A percentile compares a stretch with the other conserved stretches of the same genome.
Evolutionary conservation across 2,888 invertebrate genomes (phyloP).

Genomic region (Cataglyphis altisquamis): DNA sequence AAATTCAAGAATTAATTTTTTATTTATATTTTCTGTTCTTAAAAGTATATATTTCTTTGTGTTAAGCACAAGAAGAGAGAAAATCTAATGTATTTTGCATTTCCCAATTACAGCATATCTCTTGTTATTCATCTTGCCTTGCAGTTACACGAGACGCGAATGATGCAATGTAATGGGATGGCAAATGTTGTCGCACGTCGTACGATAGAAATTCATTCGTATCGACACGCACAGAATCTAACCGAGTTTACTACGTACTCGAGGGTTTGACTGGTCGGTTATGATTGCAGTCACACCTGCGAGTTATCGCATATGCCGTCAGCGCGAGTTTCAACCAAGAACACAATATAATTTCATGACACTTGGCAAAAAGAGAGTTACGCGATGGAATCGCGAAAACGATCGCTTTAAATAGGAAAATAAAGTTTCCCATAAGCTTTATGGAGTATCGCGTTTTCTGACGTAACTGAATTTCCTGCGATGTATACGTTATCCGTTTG

Average conservation of each 20-base stretch:
- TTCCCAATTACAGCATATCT: constrained; percentile 14
- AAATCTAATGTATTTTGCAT: neutral
- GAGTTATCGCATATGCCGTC: constrained; percentile 30
- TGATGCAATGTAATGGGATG: neutral
- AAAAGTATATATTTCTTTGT: neutral
- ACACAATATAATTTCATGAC: constrained; percentile 29
- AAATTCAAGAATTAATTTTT: neutral
- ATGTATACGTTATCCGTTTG: constrained; percentile 15
- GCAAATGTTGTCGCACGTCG: constrained; percentile 9
- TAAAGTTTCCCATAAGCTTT: neutral
- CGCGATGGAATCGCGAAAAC: constrained; percentile 22
- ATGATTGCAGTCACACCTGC: constrained; percentile 58
- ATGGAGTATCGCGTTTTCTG: neutral
- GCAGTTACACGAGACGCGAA: neutral
- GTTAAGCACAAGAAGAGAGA: neutral
- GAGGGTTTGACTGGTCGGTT: constrained; percentile 46
- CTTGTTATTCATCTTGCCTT: constrained; percentile 26
- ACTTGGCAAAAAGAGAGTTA: constrained; percentile 1
- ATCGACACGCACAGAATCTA: constrained; percentile 13
- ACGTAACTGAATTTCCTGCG: constrained; percentile 22
- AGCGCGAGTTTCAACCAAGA: constrained; percentile 5
- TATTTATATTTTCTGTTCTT: neutral
- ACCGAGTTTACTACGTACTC: constrained; percentile 31
- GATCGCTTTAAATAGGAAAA: constrained; percentile 18
- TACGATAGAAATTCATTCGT: constrained; percentile 23